A percentile compares a stretch with the other conserved stretches of the same genome.
These are phyloP conservation scores for Girardia tigrina DNA, from an alignment of 2,888 invertebrate species.

Conservation along the genomic window DNA sequence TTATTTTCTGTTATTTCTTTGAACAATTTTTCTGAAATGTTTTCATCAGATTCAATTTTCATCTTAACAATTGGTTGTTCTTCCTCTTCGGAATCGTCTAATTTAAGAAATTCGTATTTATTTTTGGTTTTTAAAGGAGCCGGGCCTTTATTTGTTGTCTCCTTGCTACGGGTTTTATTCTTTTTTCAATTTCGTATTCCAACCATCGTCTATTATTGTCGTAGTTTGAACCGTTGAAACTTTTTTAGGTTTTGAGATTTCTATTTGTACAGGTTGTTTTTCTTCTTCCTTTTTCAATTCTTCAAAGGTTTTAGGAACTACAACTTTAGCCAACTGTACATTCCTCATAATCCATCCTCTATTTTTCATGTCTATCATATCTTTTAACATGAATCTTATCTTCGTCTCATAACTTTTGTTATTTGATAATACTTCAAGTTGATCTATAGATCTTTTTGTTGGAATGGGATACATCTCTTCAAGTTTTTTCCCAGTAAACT, in stretches of 20 bases:
- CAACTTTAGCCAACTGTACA: neutral
- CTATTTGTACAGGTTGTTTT: too few species aligned
- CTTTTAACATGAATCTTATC: slow-evolving; percentile 89
- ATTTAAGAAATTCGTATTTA: too few species aligned
- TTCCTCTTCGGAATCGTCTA: too few species aligned
- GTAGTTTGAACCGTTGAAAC: too few species aligned
- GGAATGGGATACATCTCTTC: slow-evolving; percentile 58
- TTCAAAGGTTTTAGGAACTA: neutral
- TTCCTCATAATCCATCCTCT: slow-evolving; percentile 7
- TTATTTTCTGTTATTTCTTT: neutral
- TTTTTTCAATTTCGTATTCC: too few species aligned
- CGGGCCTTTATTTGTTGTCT: too few species aligned
- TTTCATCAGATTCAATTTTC: too few species aligned
- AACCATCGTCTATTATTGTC: too few species aligned
- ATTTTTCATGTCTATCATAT: slow-evolving; percentile 77
- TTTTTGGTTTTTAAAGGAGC: too few species aligned
- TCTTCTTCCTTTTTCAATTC: neutral
- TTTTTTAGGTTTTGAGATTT: too few species aligned
- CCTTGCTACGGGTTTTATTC: too few species aligned
- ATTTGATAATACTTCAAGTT: slow-evolving; percentile 70
- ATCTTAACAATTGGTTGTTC: too few species aligned
- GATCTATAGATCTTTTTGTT: slow-evolving; percentile 93
- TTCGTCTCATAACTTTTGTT: slow-evolving; percentile 73
- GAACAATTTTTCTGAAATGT: neutral
- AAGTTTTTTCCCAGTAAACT: slow-evolving; percentile 87